phyloP scores from a whole-genome alignment of 1,140 invertebrate genomes.

The Whitmania pigra region DNA sequence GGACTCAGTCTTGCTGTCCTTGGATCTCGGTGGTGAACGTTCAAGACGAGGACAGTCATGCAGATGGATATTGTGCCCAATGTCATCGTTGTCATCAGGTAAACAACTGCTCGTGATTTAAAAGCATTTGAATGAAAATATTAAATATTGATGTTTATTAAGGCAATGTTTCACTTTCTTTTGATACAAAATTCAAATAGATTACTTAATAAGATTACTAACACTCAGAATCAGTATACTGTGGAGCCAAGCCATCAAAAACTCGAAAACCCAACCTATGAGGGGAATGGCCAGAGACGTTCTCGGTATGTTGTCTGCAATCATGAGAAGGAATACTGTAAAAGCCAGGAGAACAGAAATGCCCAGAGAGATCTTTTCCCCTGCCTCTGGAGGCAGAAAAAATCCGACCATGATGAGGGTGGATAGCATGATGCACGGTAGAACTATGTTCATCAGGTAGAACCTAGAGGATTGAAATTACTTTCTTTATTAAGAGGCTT shows the following conservation, averaged over 20 bases:
- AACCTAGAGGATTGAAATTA: background rate
- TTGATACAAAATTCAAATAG: too few species aligned
- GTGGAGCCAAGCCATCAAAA: too few species aligned
- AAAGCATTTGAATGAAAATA: background rate
- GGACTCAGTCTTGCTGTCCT: constrained; percentile 8
- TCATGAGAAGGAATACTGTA: constrained; percentile 51
- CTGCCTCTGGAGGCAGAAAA: constrained; percentile 93
- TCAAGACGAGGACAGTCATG: constrained; percentile 24
- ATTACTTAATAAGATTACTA: too few species aligned
- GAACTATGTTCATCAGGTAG: constrained; percentile 62
- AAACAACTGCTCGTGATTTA: constrained; percentile 12
- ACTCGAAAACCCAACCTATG: constrained; percentile 37
- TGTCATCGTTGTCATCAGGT: constrained; percentile 24
- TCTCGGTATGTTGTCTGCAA: constrained; percentile 85
- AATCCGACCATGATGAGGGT: constrained; percentile 97
- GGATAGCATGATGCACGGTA: constrained; percentile 95
- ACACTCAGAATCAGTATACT: too few species aligned
- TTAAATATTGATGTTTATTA: background rate
- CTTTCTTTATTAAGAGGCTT: too few species aligned
- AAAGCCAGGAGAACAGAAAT: constrained; percentile 47
- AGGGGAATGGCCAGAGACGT: constrained; percentile 68
- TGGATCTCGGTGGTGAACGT: constrained; percentile 20
- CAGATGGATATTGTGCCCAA: constrained; percentile 24
- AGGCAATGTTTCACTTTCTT: too few species aligned
- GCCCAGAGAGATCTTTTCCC: constrained; percentile 95